Base-by-base conservation (phyloP, 2,797 vertebrate species). In the Hippocampus kuda region DNA sequence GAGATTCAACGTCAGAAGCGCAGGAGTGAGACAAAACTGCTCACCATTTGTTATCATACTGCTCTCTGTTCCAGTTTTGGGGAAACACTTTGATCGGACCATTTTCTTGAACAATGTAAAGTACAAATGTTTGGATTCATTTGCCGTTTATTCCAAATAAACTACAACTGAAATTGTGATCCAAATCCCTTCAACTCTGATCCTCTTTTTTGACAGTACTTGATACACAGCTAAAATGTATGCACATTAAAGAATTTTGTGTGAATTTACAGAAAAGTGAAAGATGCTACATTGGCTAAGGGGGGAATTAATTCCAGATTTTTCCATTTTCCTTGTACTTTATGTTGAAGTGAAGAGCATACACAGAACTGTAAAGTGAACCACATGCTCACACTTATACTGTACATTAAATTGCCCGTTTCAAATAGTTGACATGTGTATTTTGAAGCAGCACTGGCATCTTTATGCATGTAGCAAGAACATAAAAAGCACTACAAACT, bases 401-500 rank as follows among this genome's bases (percentile, higher is more conserved):
- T 56, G 22, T 15, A 8, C 49, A 51, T 7, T 22, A 51, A 59
- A 59, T 27, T 27, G 13, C 24, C 56, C 11, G 10, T 8, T 12
- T 61, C 30, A 34, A 60, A 60, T 18, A 60, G 13, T 38, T 20
- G 3, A 22, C 12, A 0, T 38, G 30, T 61, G 16, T 20, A 18
- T 34, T 61, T 61, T 61, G 18, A 61, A 61, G 59, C 13, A 15
- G 15, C 26, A 59, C 16, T 56, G 10, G 24, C 53, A 24, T 27
- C 1, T 24, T 38, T 38, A 34, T 34, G 34, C 34, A 6, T 34
- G 34, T 34, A 34, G 34, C 22, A 5, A 5, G 20, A 64, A 72
- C 5, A 73, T 49, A 73, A 71, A 81, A 83, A 57, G 69, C 76
- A 73, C 56, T 5, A n/a, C 22, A 42, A 64, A 42, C 57, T 30